phyloP scores from a whole-genome alignment of 2,113 vertebrate species.

The Cyanistes caeruleus region DNA sequence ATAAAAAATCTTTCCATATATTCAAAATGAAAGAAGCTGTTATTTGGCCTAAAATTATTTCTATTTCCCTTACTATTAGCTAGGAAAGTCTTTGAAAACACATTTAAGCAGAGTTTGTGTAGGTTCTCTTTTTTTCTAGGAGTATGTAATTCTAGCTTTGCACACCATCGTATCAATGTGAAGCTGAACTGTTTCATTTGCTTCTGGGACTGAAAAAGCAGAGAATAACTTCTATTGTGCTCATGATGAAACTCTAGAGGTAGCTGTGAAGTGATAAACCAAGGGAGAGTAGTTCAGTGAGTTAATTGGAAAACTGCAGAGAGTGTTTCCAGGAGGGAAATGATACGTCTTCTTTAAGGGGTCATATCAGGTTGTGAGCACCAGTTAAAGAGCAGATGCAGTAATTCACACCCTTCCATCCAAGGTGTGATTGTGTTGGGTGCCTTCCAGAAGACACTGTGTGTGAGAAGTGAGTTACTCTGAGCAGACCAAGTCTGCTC shows the following conservation, averaged over 20 bases:
- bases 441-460: background rate
- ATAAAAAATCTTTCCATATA: background rate
- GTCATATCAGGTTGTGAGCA: background rate
- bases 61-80: background rate
- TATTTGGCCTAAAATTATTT: background rate
- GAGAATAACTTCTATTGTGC: background rate
- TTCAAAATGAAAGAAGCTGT: background rate
- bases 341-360: background rate
- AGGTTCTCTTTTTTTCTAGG: background rate
- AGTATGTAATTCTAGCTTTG: background rate
- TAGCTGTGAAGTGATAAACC: background rate
- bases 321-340: background rate
- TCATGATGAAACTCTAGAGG: background rate
- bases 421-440: background rate
- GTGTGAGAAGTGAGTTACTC: background rate
- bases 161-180: background rate
- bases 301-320: background rate
- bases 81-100: background rate
- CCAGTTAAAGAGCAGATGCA: background rate
- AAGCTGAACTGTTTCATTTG: background rate
- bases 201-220: background rate
- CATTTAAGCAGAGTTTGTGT: background rate
- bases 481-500: background rate
- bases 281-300: background rate
- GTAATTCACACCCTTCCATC: background rate